Base-by-base conservation (phyloP, 2,113 vertebrate species). In the Lutjanus erythropterus region DNA sequence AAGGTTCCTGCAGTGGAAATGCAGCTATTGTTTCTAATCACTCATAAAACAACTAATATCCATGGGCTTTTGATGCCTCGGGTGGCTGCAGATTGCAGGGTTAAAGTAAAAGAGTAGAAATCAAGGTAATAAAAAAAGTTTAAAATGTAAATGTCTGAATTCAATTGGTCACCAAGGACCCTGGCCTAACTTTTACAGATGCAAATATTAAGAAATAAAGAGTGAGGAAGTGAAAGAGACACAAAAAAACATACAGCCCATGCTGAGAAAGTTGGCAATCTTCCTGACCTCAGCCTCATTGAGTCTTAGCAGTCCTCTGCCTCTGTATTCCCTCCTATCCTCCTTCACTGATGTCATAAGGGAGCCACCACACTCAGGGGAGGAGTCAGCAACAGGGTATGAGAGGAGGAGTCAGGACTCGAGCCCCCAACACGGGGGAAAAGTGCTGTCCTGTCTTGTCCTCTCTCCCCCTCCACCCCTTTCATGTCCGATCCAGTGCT, bases 401-500 rank as follows among this genome's bases (percentile, higher is more conserved):
- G 37, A 50, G 66, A 67, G 66, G 66, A 78, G 77, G 78, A 87
- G 74, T 69, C 66, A 66, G 55, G 74, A 64, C 44, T 73, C 23
- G 59, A 81, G 75, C 70, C 84, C 71, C 52, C 42, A 65, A 86
- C 53, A 79, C 27, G n/a, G 33, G 44, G 67, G 53, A 61, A 85
- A 85, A 87, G 61, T 72, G 87, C 56, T 73, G 76, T 70, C 77
- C 69, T 71, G 68, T 81, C 69, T 77, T 21, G 39, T 86, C 87
- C 86, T 83, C 82, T 47, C 78, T 42, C 69, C 72, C 72, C 85
- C 74, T 78, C 61, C 85, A 67, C 80, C 86, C 60, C 78, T 69
- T 79, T 86, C 80, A 80, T 82, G 82, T 93, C 78, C 69, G 86
- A 93, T 91, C 85, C 53, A 53, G 88, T 91, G 95, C 96, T 97